Base-by-base conservation (phyloP, 2,797 vertebrate species). In the Clarias pachynema region DNA sequence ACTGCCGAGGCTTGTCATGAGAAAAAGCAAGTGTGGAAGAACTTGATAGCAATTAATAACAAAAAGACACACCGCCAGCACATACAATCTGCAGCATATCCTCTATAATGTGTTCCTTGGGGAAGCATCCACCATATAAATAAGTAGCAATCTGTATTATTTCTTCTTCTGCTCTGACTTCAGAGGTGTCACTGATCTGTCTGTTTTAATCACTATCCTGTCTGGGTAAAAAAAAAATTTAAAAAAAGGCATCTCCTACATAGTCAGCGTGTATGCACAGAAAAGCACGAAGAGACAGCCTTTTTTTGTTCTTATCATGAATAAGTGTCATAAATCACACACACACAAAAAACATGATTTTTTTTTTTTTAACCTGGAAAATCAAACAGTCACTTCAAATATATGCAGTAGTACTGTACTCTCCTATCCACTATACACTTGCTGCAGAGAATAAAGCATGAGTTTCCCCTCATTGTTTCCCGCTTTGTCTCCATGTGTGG, bases 291-390 rank as follows among this genome's bases (percentile, higher is more conserved):
- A 65, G 53, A 80, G 60, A 92, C 88, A 88, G 89, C 91, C 87
- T 79, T 65, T 63, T 89, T 89, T 90, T 91, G 18, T 87, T 88
- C 87, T 93, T 92, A 92, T 94, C 90, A 89, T 86, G 84, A 90
- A 75, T 66, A 72, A 74, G 44, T 57, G 90, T 84, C 90, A 92
- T 84, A 91, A 92, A 91, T 87, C 83, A 70, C 40, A 77, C 49
- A 49, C 44, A 53, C 12, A 14, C 7, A 53, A 14, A 53, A 53
- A 53, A 53, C 92, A 93, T 92, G 91, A 49, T 18, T 20, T 44
- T 95, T 93, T 93, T 93, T 92, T 93, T 93, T 93, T 91, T 89
- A 91, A 91, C 93, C 91, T 93, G 88, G 87, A 83, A 91, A 92
- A 93, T 93, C 91, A 93, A 94, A 94, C 93, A 92, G 5, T 26